Evolutionary conservation across 1,140 invertebrate species (phyloP), one percentile per base, ranked within the genome.

Genomic region (Aphaenogaster floridana): DNA sequence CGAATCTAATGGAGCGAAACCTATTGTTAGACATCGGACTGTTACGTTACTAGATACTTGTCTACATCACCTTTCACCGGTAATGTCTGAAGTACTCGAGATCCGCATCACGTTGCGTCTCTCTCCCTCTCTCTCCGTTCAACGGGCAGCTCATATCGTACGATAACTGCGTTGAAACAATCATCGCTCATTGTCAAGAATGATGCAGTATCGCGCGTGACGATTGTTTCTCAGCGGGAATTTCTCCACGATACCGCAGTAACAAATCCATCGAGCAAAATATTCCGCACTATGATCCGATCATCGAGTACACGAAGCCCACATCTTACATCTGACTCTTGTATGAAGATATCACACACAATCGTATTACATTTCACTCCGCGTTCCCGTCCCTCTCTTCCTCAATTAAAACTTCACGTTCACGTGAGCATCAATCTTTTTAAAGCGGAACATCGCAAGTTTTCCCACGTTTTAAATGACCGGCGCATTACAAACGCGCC

Each of bases 1-100:
- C 45, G 85, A 34, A 34, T 71, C 50, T 76, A 87, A 72, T 59
- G 45, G 34, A 45, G 45, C 85, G 54, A 69, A 45, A 87, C 77
- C 52, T 45, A 87, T 89, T 87, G 85, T 89, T 68, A 21, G 28
- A 72, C n/a, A 68, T 54, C 39, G 28, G 39, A 52, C 59, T 59
- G 39, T 63, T 80, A 21, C 15, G 36, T 80, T 86, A 48, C 39
- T 13, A 50, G 50, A 74, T 66, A 66, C 79, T 83, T 52, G 59
- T 57, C 66, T 74, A 54, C 5, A n/a, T 84, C 13, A 39, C 77
- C 64, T 86, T 86, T 86, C 64, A 74, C 54, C 54, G 59, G 17
- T 39, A 79, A 17, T 66, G 77, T 36, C 15, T 48, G 42, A 83
- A 21, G 42, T 48, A 74, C 42, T 48, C 39, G 42, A 74, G 69